phyloP scores from a whole-genome alignment of 2,797 vertebrate species.

The Amphiprion clarkii region DNA sequence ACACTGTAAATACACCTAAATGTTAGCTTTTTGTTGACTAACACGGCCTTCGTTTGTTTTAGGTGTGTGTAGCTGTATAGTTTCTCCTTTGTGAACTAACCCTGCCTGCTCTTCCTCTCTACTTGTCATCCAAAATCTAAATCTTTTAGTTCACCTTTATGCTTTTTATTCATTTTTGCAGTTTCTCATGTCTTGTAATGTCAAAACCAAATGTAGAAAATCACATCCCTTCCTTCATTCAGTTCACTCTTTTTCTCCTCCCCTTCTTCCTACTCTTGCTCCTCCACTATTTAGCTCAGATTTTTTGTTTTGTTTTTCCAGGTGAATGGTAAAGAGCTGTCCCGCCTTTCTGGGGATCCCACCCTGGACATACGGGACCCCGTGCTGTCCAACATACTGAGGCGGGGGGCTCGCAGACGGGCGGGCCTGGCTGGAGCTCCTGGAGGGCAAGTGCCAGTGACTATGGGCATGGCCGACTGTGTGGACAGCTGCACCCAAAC shows the following conservation, averaged over 20 bases:
- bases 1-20: background rate
- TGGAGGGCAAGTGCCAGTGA: conserved; percentile 66
- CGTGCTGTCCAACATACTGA: conserved; percentile 86
- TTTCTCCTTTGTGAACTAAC: conserved; percentile 35
- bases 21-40: conserved; percentile 39
- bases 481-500: conserved; percentile 93
- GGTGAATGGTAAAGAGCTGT: conserved; percentile 89
- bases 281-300: background rate
- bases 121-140: background rate
- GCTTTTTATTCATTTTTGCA: background rate
- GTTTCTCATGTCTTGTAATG: background rate
- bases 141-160: background rate
- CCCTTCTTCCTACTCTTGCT: conserved; percentile 9
- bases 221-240: background rate
- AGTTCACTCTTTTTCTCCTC: conserved; percentile 14
- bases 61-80: conserved; percentile 45
- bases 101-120: conserved; percentile 5
- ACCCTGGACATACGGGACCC: conserved; percentile 86
- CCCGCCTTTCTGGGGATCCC: conserved; percentile 87
- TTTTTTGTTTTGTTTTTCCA: conserved; percentile 58
- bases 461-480: conserved; percentile 85
- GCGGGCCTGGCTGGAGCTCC: conserved; percentile 66
- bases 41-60: conserved; percentile 30
- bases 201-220: background rate
- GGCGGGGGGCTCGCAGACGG: conserved; percentile 85